phyloP scores from a whole-genome alignment of 1,140 invertebrate species.

The Helicorthomorpha holstii region DNA sequence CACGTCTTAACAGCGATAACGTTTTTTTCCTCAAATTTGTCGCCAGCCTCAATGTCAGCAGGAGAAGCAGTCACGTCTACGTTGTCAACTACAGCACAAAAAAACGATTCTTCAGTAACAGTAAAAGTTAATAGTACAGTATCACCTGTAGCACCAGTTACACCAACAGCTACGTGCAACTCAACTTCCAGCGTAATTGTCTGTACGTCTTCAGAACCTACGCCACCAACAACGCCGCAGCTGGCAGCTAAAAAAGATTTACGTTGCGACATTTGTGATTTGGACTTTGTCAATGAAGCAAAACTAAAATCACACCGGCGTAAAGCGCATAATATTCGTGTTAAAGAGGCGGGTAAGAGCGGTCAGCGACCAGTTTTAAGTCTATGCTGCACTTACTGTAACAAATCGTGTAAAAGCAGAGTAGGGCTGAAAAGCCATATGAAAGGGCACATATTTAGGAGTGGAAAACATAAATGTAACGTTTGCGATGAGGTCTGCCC shows the following conservation, averaged over 20 bases:
- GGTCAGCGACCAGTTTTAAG: constrained; percentile 34
- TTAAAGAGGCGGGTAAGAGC: constrained; percentile 10
- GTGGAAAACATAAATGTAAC: constrained; percentile 76
- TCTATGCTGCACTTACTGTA: constrained; percentile 72
- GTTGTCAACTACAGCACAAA: background rate
- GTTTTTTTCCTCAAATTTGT: constrained; percentile 5
- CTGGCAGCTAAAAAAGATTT: constrained; percentile 12
- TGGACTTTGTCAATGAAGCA: constrained; percentile 38
- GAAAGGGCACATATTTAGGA: constrained; percentile 35
- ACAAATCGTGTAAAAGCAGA: constrained; percentile 67
- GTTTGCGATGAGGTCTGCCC: constrained; percentile 86
- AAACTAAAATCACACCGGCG: constrained; percentile 46
- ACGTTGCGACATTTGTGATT: constrained; percentile 47
- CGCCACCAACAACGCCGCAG: constrained; percentile 1
- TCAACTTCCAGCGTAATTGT: background rate
- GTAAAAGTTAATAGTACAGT: constrained; percentile 7
- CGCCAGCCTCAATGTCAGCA: constrained; percentile 7
- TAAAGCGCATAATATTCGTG: constrained; percentile 34
- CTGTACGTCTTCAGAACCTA: constrained; percentile 10
- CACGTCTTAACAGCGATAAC: constrained; percentile 34
- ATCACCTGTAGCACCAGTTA: background rate
- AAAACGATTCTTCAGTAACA: constrained; percentile 4
- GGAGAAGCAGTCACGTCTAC: background rate
- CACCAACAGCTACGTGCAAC: background rate
- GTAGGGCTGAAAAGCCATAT: constrained; percentile 78